Evolutionary conservation across 2,888 invertebrate genomes (phyloP).

Genomic region (Cephus pulcher): DNA sequence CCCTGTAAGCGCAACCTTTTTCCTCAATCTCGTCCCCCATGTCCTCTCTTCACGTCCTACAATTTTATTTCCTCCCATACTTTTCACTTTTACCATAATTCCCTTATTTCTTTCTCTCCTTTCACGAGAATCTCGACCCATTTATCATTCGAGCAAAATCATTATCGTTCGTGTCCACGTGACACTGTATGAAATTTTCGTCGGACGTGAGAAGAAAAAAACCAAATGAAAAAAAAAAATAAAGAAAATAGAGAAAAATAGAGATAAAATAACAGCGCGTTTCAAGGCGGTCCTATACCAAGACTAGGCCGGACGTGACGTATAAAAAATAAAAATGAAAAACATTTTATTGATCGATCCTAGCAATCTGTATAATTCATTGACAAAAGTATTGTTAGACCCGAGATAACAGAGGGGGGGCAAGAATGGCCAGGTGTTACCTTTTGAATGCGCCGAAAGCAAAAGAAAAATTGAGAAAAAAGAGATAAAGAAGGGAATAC

Average conservation of each 20-base stretch:
- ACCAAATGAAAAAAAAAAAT: constrained; percentile 12
- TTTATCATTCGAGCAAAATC: background rate
- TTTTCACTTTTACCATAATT: background rate
- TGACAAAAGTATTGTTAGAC: background rate
- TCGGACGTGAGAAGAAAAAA: constrained; percentile 21
- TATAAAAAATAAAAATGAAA: background rate
- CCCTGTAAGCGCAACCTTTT: background rate
- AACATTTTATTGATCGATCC: constrained; percentile 5
- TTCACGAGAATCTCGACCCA: background rate
- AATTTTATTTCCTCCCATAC: background rate
- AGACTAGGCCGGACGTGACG: background rate
- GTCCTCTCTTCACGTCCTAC: background rate
- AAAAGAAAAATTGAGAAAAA: background rate
- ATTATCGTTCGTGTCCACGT: background rate
- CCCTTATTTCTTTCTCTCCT: background rate
- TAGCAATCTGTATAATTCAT: background rate
- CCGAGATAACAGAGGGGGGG: background rate
- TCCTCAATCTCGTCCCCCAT: background rate
- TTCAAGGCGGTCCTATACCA: background rate
- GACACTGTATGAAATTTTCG: background rate
- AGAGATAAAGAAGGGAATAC: background rate
- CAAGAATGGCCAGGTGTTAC: background rate
- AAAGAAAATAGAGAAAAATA: constrained; percentile 15
- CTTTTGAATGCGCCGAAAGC: constrained; percentile 2
- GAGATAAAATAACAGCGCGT: constrained; percentile 11